A percentile compares a stretch with the other conserved stretches of the same genome.
Evolutionary conservation across 2,888 invertebrate species (phyloP).

Genomic region (Cheilosia urbana): DNA sequence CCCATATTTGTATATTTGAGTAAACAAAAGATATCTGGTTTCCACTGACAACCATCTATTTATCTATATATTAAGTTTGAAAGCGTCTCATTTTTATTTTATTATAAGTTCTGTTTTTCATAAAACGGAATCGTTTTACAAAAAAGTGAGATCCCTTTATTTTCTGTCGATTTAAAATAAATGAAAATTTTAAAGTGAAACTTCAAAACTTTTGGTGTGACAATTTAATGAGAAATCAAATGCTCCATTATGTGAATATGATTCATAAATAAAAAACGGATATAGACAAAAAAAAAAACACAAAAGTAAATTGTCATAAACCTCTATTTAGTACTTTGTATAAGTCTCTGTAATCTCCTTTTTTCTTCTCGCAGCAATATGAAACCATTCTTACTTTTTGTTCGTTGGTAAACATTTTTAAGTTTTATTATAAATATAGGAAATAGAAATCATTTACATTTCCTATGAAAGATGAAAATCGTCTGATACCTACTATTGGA

Average conservation of each 20-base stretch:
- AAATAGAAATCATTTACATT: too few species aligned
- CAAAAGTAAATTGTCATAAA: neutral
- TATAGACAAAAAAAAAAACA: neutral
- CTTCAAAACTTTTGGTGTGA: constrained; percentile 10
- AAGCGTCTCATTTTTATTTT: neutral
- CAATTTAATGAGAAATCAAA: constrained; percentile 36
- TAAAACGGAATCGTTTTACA: neutral
- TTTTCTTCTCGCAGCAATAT: neutral
- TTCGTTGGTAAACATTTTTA: neutral
- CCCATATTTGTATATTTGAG: neutral
- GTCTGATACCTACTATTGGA: too few species aligned
- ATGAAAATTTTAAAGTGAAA: neutral
- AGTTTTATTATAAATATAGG: too few species aligned
- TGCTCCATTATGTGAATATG: neutral
- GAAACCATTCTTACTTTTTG: neutral
- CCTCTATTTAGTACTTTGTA: neutral
- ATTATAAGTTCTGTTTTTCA: neutral
- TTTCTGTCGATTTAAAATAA: constrained; percentile 29
- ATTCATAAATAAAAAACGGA: neutral
- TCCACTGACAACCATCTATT: neutral
- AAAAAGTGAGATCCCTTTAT: constrained; percentile 39
- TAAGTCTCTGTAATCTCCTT: neutral
- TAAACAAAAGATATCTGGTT: constrained; percentile 4
- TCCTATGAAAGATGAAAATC: too few species aligned
- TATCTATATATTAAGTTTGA: constrained; percentile 6